phyloP scores from a whole-genome alignment of 1,140 invertebrate species.

The Conopomorpha cramerella region DNA sequence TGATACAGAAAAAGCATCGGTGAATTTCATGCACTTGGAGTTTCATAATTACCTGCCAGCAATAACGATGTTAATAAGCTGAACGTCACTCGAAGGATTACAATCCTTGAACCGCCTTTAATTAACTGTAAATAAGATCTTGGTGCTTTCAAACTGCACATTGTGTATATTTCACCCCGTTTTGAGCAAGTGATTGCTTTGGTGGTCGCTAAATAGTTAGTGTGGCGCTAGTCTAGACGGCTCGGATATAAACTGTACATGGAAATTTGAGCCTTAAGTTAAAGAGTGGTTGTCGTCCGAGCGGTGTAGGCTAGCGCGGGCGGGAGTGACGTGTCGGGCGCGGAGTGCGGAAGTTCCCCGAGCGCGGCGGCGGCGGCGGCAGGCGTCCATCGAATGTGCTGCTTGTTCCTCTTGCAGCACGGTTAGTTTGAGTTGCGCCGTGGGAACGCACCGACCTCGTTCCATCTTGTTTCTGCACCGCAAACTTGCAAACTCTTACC shows the following conservation, averaged over 20 bases:
- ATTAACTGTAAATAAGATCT: too few relatives aligned
- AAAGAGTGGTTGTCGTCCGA: slow-evolving; percentile 60
- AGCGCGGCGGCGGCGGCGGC: slow-evolving; percentile 11
- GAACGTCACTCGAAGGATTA: too few relatives aligned
- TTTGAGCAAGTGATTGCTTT: too few relatives aligned
- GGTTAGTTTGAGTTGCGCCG: slow-evolving; percentile 62
- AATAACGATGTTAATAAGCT: too few relatives aligned
- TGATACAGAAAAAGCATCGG: slow-evolving; percentile 43
- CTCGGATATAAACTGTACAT: too few relatives aligned
- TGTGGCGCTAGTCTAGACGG: too few relatives aligned
- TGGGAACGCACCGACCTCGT: slow-evolving; percentile 53
- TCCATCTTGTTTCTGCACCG: slow-evolving; percentile 60
- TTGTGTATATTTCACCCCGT: too few relatives aligned
- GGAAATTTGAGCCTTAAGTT: slow-evolving; percentile 58
- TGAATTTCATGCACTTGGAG: too few relatives aligned
- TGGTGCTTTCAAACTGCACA: too few relatives aligned
- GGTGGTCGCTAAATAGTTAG: too few relatives aligned
- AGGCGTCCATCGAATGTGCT: slow-evolving; percentile 19
- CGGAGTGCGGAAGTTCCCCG: slow-evolving; percentile 12
- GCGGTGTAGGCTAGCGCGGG: slow-evolving; percentile 20
- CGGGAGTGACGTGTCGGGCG: slow-evolving; percentile 11
- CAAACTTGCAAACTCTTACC: slow-evolving; percentile 59
- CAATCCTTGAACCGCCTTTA: too few relatives aligned
- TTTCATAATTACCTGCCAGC: too few relatives aligned
- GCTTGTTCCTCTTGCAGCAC: slow-evolving; percentile 63